Evolutionary conservation across 2,113 vertebrate species (phyloP).

Genomic region (Osmerus eperlanus): DNA sequence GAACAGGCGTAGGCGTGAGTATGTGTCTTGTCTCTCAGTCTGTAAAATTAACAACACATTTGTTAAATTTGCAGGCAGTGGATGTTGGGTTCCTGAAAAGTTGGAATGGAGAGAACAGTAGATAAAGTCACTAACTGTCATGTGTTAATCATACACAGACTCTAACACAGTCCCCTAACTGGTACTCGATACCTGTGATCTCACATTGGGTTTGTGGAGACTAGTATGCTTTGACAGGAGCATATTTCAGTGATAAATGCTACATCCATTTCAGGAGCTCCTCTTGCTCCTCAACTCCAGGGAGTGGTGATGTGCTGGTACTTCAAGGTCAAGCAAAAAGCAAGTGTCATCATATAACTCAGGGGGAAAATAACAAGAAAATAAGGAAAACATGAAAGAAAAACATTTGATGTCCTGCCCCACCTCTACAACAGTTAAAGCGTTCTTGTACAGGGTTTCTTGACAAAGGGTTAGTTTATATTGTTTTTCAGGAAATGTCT

Average conservation of each 20-base stretch:
- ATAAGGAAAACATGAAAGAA: neutral
- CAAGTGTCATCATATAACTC: slow-evolving; percentile 11
- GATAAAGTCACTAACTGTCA: neutral
- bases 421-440: neutral
- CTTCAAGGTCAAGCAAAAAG: slow-evolving; percentile 29
- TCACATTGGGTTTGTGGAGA: neutral
- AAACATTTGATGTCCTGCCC: neutral
- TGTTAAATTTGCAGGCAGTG: neutral
- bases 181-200: neutral
- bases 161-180: neutral
- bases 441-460: neutral
- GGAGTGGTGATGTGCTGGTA: slow-evolving; percentile 6
- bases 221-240: slow-evolving; percentile 27
- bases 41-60: neutral
- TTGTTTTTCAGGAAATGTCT: neutral
- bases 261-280: slow-evolving; percentile 2
- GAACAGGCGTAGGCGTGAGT: neutral
- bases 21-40: neutral
- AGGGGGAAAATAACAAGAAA: neutral
- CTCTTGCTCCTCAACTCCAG: slow-evolving; percentile 14
- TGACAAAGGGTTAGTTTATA: neutral
- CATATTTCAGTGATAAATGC: slow-evolving; percentile 28
- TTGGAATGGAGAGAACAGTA: too few species aligned
- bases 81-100: too few species aligned
- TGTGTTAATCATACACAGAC: too few species aligned